These are phyloP conservation scores for Heteropelma amictum DNA, from an alignment of 2,888 invertebrate species.

Conservation along the genomic window DNA sequence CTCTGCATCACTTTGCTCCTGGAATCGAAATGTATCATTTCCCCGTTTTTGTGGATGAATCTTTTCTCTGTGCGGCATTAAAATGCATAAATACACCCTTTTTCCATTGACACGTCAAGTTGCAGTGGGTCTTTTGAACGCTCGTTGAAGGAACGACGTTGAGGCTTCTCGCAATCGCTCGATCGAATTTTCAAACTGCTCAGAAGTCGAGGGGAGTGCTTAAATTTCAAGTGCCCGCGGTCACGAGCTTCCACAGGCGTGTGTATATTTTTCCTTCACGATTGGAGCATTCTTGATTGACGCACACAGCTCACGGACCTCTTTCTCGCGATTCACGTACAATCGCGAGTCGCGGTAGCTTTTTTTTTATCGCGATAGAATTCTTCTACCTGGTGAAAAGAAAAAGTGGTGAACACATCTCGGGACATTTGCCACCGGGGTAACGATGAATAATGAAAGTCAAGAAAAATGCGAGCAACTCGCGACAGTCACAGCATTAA, in stretches of 20 bases:
- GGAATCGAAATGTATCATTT: background rate
- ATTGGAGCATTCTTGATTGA: slow-evolving; percentile 21
- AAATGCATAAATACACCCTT: background rate
- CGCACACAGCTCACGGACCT: slow-evolving; percentile 24
- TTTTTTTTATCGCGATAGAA: too few relatives aligned
- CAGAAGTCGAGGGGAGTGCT: slow-evolving; percentile 33
- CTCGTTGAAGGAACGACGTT: slow-evolving; percentile 14
- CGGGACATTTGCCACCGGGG: background rate
- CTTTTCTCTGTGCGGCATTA: background rate
- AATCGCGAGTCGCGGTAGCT: background rate
- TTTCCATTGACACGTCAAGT: slow-evolving; percentile 2
- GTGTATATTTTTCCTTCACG: slow-evolving; percentile 3
- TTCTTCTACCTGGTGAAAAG: slow-evolving; percentile 9
- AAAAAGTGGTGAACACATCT: slow-evolving; percentile 26
- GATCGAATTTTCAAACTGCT: slow-evolving; percentile 47
- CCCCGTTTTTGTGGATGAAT: background rate
- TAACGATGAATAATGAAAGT: slow-evolving; percentile 7
- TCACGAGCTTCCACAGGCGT: slow-evolving; percentile 39
- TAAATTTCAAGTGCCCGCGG: slow-evolving; percentile 40
- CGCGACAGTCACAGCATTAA: slow-evolving; percentile 11
- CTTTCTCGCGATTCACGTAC: slow-evolving; percentile 1
- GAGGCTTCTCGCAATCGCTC: slow-evolving; percentile 37
- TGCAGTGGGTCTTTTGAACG: slow-evolving; percentile 42
- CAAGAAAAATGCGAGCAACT: slow-evolving; percentile 27
- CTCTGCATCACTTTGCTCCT: too few relatives aligned